These are phyloP conservation scores for Drosophila austrosaltans DNA, from an alignment of 2,888 invertebrate genomes.

Conservation along the genomic window DNA sequence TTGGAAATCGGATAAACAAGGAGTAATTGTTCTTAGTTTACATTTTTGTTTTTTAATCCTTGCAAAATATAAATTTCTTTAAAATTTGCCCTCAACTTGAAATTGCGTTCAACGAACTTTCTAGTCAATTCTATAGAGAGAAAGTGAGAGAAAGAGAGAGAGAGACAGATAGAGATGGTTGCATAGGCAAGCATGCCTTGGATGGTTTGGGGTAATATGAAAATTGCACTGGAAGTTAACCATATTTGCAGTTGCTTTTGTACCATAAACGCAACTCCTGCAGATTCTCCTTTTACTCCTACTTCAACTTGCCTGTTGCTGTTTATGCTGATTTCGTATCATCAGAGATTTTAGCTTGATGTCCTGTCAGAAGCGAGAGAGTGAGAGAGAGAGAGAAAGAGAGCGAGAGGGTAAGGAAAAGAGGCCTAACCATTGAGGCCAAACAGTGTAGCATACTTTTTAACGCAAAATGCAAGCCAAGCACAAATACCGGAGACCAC, in stretches of 20 bases:
- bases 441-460: slow-evolving; percentile 69
- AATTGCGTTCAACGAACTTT: slow-evolving; percentile 70
- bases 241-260: slow-evolving; percentile 76
- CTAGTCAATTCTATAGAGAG: slow-evolving; percentile 5
- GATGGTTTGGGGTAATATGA: slow-evolving; percentile 57
- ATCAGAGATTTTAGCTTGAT: slow-evolving; percentile 74
- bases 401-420: slow-evolving; percentile 19
- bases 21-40: slow-evolving; percentile 4
- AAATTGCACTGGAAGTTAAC: slow-evolving; percentile 78
- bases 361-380: slow-evolving; percentile 45
- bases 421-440: slow-evolving; percentile 40
- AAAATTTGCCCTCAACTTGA: slow-evolving; percentile 46
- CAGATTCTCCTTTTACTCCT: slow-evolving; percentile 5
- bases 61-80: slow-evolving; percentile 29
- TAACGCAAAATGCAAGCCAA: slow-evolving; percentile 67
- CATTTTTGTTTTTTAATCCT: slow-evolving; percentile 5
- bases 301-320: slow-evolving; percentile 47
- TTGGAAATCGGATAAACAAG: background rate
- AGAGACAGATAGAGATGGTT: background rate
- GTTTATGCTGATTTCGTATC: slow-evolving; percentile 78
- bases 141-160: background rate
- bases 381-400: slow-evolving; percentile 15
- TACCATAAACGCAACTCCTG: slow-evolving; percentile 59
- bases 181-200: slow-evolving; percentile 22
- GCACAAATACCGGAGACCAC: slow-evolving; percentile 49